Evolutionary conservation across 35 echinoderm and acorn worm species (phyloP).

Genomic region (Eucidaris tribuloides): DNA sequence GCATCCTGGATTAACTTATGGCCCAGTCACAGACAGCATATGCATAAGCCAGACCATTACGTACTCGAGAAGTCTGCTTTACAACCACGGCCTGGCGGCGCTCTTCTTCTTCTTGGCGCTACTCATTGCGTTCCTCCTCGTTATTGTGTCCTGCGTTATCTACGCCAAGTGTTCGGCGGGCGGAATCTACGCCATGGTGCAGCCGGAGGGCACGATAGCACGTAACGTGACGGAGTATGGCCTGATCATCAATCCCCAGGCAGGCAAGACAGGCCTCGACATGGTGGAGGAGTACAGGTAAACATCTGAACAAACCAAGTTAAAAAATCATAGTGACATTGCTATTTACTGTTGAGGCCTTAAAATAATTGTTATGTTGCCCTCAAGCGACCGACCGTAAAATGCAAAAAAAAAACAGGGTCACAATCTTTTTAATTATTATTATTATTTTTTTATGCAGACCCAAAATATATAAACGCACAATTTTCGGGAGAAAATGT

Average conservation of each 20-base stretch:
- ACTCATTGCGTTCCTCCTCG: constrained; percentile 42
- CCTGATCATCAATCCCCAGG: constrained; percentile 35
- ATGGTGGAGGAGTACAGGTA: constrained; percentile 36
- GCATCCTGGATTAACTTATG: constrained; percentile 35
- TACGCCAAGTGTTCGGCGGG: constrained; percentile 29
- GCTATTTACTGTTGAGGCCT: too few species aligned
- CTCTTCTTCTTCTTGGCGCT: constrained; percentile 57
- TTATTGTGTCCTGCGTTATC: constrained; percentile 37
- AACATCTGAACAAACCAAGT: too few species aligned
- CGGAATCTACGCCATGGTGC: constrained; percentile 56
- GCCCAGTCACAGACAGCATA: constrained; percentile 28
- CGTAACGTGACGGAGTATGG: neutral
- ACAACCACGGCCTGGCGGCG: constrained; percentile 45
- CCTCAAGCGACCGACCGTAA: too few species aligned
- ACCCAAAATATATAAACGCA: too few species aligned
- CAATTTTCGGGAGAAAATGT: too few species aligned
- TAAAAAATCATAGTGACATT: too few species aligned
- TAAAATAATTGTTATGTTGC: too few species aligned
- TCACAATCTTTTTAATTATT: too few species aligned
- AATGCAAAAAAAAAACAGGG: too few species aligned
- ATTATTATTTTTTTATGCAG: too few species aligned
- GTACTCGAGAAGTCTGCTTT: constrained; percentile 18
- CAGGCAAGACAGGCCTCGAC: constrained; percentile 15
- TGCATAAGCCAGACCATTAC: constrained; percentile 33
- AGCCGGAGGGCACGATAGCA: constrained; percentile 34